These are phyloP conservation scores for Drosophila rufa DNA, from an alignment of 1,140 invertebrate species.

Conservation along the genomic window DNA sequence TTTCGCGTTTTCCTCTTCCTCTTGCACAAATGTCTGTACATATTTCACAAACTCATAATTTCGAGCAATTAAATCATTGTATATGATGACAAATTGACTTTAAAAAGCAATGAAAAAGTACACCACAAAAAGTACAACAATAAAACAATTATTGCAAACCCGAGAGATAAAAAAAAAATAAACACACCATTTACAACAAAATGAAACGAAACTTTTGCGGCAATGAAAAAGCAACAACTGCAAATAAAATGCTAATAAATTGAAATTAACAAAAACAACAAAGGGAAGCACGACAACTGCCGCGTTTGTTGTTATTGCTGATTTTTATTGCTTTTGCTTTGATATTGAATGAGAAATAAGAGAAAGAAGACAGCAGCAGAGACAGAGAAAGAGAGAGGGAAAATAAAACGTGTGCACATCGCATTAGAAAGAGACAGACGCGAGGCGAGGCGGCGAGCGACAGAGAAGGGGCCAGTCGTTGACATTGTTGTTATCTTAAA, in stretches of 20 bases:
- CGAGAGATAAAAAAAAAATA: slow-evolving; percentile 6
- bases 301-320: slow-evolving; percentile 33
- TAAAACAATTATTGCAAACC: slow-evolving; percentile 21
- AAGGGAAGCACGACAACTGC: slow-evolving; percentile 55
- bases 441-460: background rate
- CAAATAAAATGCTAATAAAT: slow-evolving; percentile 70
- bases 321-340: slow-evolving; percentile 24
- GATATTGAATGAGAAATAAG: slow-evolving; percentile 30
- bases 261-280: slow-evolving; percentile 64
- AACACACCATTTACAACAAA: slow-evolving; percentile 24
- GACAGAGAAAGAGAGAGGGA: background rate
- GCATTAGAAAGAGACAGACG: slow-evolving; percentile 25
- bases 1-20: slow-evolving; percentile 15
- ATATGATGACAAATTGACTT: slow-evolving; percentile 63
- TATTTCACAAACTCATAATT: slow-evolving; percentile 56
- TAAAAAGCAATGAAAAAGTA: slow-evolving; percentile 47
- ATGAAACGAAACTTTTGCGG: slow-evolving; percentile 57
- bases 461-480: slow-evolving; percentile 57
- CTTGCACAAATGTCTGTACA: background rate
- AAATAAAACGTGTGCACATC: slow-evolving; percentile 61
- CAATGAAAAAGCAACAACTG: slow-evolving; percentile 55
- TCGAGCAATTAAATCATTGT: slow-evolving; percentile 69
- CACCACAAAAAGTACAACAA: slow-evolving; percentile 12
- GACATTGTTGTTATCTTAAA: slow-evolving; percentile 79
- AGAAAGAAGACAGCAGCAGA: slow-evolving; percentile 4